Percentiles rank a stretch among this genome's conserved stretches.
These are phyloP conservation scores for Acleris literana DNA, from an alignment of 2,888 invertebrate species.

Conservation along the genomic window DNA sequence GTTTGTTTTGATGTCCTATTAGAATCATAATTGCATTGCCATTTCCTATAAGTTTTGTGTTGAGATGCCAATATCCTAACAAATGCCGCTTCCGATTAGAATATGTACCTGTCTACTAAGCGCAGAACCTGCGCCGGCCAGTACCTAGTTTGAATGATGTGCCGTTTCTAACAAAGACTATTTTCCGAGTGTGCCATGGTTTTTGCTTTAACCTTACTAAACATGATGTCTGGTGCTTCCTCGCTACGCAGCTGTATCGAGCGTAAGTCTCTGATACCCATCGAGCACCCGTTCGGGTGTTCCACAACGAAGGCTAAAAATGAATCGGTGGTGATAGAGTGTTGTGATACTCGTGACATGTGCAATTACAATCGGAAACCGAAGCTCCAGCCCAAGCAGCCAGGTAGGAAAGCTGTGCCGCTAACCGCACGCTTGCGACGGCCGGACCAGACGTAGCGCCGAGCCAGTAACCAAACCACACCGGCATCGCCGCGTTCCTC, in stretches of 20 bases:
- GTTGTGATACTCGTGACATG: slow-evolving; percentile 90
- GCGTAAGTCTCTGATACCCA: slow-evolving; percentile 88
- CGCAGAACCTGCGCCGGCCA: slow-evolving; percentile 55
- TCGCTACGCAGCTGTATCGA: slow-evolving; percentile 89
- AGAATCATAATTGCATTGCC: slow-evolving; percentile 75
- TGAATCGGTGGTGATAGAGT: slow-evolving; percentile 90
- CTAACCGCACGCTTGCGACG: slow-evolving; percentile 57
- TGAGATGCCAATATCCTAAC: slow-evolving; percentile 80
- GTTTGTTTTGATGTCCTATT: slow-evolving; percentile 78
- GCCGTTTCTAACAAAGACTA: slow-evolving; percentile 74
- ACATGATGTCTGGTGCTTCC: slow-evolving; percentile 82
- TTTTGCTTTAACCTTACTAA: slow-evolving; percentile 84
- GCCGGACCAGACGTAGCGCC: slow-evolving; percentile 11
- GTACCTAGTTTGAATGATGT: slow-evolving; percentile 73
- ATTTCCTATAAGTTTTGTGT: slow-evolving; percentile 77
- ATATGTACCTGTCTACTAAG: slow-evolving; percentile 77
- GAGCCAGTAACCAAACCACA: slow-evolving; percentile 32
- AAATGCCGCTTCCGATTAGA: slow-evolving; percentile 77
- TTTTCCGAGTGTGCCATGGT: slow-evolving; percentile 81
- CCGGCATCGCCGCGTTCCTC: background rate
- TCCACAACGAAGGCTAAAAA: slow-evolving; percentile 89
- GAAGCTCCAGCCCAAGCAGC: slow-evolving; percentile 85
- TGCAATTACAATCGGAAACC: slow-evolving; percentile 89
- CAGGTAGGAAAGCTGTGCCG: slow-evolving; percentile 85
- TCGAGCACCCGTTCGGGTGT: slow-evolving; percentile 92